Percentiles rank a stretch among this genome's conserved stretches.
phyloP scores from a whole-genome alignment of 2,113 vertebrate species.

The Suricata suricatta region DNA sequence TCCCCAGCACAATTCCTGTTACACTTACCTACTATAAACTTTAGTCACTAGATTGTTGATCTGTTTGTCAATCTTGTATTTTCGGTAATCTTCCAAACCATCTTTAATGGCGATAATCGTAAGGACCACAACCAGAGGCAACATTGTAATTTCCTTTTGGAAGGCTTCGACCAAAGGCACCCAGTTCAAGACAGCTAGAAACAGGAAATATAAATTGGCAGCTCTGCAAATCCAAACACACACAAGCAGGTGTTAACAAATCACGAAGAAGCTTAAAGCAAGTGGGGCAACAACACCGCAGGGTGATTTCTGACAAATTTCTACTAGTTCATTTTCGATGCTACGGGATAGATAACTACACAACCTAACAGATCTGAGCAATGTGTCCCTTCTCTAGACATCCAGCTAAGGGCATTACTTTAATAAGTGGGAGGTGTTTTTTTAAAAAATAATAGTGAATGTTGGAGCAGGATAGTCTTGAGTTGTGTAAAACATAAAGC shows the following conservation, averaged over 20 bases:
- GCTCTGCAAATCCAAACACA: slow-evolving; percentile 86
- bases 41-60: slow-evolving; percentile 92
- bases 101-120: slow-evolving; percentile 95
- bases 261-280: not conserved
- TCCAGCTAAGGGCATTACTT: not conserved
- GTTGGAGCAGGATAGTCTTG: not conserved
- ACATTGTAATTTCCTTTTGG: slow-evolving; percentile 98
- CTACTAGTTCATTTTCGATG: not conserved
- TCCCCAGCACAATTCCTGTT: not conserved
- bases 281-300: not conserved
- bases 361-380: not conserved
- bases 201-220: slow-evolving; percentile 98
- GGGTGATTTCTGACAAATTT: not conserved
- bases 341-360: not conserved
- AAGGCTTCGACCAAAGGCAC: slow-evolving; percentile 98
- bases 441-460: not conserved
- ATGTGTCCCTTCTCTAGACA: not conserved
- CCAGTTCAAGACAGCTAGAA: slow-evolving; percentile 96
- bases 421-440: not conserved
- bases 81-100: slow-evolving; percentile 95
- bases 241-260: not conserved
- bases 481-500: not conserved
- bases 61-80: slow-evolving; percentile 93
- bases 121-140: slow-evolving; percentile 94
- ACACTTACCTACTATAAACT: slow-evolving; percentile 92